Percentiles rank a stretch among this genome's conserved stretches.
These are phyloP conservation scores for Coregonus sp. DNA, from an alignment of 2,797 vertebrate species.

Conservation along the genomic window DNA sequence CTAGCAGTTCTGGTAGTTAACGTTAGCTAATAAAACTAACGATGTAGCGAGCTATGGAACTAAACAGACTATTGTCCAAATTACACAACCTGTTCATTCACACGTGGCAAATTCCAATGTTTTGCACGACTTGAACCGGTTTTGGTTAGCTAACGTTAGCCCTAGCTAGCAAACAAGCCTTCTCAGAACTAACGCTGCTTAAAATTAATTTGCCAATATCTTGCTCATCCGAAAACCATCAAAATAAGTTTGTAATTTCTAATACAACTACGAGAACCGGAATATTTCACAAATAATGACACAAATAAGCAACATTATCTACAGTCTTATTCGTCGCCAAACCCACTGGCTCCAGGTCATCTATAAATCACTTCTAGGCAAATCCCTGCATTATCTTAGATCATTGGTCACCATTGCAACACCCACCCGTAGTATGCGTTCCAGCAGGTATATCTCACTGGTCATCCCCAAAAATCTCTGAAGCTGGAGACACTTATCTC, in stretches of 20 bases:
- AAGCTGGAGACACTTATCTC: no score
- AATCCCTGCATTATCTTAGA: no score
- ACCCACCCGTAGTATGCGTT: no score
- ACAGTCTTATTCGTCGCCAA: slow-evolving; percentile 27
- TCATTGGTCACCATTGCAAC: no score
- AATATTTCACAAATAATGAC: background rate
- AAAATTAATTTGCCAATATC: background rate
- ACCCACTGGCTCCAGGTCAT: no score
- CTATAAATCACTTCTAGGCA: no score
- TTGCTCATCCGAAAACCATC: background rate
- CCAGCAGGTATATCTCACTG: no score
- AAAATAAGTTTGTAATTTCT: background rate
- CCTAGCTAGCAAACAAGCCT: background rate
- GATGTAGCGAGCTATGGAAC: no score
- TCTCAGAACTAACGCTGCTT: background rate
- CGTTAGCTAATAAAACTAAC: no score
- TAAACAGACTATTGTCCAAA: no score
- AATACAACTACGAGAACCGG: background rate
- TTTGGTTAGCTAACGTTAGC: background rate
- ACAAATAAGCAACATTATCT: background rate
- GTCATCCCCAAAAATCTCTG: no score
- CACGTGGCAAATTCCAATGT: background rate
- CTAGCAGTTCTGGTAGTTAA: no score
- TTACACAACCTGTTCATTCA: background rate
- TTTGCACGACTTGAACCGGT: background rate